Percentiles rank a stretch among this genome's conserved stretches.
These are phyloP conservation scores for Tragelaphus imberbis DNA, from an alignment of 2,113 vertebrate genomes.

Conservation along the genomic window DNA sequence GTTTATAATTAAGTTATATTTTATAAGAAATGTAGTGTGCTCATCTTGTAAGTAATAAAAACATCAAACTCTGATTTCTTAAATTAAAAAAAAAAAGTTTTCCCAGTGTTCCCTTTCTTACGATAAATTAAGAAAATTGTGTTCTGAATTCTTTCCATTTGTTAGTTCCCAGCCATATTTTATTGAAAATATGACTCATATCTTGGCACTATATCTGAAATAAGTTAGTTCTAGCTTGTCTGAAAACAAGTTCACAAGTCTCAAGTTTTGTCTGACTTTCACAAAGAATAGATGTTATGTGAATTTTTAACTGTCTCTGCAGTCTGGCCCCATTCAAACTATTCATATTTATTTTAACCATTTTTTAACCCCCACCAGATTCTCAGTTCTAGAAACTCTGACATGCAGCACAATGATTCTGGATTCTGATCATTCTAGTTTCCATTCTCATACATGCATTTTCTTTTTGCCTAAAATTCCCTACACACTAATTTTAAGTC, in stretches of 20 bases:
- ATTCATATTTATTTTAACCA: background rate
- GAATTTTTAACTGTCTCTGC: background rate
- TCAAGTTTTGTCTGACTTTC: background rate
- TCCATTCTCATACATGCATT: background rate
- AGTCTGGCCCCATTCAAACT: background rate
- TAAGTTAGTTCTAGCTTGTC: background rate
- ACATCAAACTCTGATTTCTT: background rate
- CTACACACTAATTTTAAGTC: background rate
- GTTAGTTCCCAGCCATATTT: background rate
- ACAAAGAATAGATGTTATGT: background rate
- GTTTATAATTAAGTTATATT: background rate
- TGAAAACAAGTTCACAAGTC: background rate
- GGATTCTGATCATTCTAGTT: background rate
- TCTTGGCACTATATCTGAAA: background rate
- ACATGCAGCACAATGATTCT: background rate
- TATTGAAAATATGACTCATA: constrained; percentile 31
- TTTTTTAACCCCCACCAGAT: background rate
- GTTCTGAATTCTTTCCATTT: background rate
- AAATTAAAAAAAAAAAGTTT: background rate
- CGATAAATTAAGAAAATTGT: background rate
- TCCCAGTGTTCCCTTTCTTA: background rate
- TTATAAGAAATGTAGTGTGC: background rate
- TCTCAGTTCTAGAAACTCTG: background rate
- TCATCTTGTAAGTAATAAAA: background rate
- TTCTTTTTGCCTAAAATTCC: background rate